Evolutionary conservation across 1,140 invertebrate species (phyloP).

Genomic region (Apis cerana): DNA sequence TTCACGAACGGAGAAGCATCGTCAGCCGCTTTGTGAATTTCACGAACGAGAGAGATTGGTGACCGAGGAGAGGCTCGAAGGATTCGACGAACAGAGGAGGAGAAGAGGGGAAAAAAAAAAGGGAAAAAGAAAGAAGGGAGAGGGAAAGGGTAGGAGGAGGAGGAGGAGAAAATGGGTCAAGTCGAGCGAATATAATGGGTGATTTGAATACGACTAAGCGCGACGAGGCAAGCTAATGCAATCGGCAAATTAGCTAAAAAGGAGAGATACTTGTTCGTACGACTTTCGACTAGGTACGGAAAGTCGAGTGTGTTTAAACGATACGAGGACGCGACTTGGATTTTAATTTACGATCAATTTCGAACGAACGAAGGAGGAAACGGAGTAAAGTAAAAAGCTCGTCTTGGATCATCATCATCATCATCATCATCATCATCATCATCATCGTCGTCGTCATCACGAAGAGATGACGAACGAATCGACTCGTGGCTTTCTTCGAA

Average conservation of each 20-base stretch:
- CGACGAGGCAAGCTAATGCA: conserved; percentile 39
- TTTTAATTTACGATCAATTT: not conserved
- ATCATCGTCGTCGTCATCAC: too few species aligned
- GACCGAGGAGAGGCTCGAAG: conserved; percentile 25
- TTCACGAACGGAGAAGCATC: conserved; percentile 48
- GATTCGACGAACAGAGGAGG: conserved; percentile 3
- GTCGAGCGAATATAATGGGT: conserved; percentile 50
- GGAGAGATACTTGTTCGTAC: too few species aligned
- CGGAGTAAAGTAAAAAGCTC: too few species aligned
- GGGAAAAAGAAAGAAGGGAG: not conserved
- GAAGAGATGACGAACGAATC: too few species aligned
- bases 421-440: too few species aligned
- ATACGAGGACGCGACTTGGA: too few species aligned
- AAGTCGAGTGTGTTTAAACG: too few species aligned
- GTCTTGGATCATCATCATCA: too few species aligned
- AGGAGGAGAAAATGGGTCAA: conserved; percentile 52
- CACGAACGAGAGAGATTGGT: conserved; percentile 43
- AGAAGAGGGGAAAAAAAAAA: not conserved
- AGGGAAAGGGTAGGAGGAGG: conserved; percentile 8
- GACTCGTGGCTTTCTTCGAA: not conserved
- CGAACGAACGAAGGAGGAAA: too few species aligned
- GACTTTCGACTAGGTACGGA: too few species aligned
- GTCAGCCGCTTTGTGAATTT: conserved; percentile 67
- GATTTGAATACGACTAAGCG: conserved; percentile 56
- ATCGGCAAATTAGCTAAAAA: conserved; percentile 31